Conservation (phyloP, 2,888 invertebrate genomes). For the Tipula vernalis region DNA sequence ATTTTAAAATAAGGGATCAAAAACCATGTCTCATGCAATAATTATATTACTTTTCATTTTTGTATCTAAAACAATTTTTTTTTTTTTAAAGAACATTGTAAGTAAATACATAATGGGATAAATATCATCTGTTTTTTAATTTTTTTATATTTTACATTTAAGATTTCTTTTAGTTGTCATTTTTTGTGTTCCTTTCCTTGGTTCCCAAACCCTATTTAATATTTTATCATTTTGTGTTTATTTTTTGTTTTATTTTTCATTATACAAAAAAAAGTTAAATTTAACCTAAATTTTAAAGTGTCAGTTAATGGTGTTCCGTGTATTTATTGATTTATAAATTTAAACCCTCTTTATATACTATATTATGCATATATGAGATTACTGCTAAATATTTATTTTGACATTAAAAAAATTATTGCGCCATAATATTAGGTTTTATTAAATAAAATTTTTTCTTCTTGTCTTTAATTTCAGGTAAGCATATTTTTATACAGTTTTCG, state of each 20-base stretch:
- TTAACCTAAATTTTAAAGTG: neutral
- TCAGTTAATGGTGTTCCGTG: neutral
- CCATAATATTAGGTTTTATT: neutral
- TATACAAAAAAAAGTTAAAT: neutral
- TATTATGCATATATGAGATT: neutral
- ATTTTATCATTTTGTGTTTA: neutral
- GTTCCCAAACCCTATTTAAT: neutral
- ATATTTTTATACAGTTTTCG: neutral
- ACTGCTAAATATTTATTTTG: neutral
- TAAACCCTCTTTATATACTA: neutral
- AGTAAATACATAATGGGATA: neutral
- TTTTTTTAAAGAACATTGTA: neutral
- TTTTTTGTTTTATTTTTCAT: neutral
- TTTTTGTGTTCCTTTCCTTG: neutral
- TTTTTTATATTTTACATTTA: neutral
- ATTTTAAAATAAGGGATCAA: neutral
- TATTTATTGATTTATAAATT: neutral
- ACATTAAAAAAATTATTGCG: neutral
- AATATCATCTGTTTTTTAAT: neutral
- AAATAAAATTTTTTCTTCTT: neutral
- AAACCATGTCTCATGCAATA: neutral
- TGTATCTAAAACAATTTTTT: neutral
- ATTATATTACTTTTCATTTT: neutral
- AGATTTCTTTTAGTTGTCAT: neutral
- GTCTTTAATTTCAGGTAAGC: neutral